Conservation (phyloP, 2,888 invertebrate genomes). For the Cephonodes hylas region DNA sequence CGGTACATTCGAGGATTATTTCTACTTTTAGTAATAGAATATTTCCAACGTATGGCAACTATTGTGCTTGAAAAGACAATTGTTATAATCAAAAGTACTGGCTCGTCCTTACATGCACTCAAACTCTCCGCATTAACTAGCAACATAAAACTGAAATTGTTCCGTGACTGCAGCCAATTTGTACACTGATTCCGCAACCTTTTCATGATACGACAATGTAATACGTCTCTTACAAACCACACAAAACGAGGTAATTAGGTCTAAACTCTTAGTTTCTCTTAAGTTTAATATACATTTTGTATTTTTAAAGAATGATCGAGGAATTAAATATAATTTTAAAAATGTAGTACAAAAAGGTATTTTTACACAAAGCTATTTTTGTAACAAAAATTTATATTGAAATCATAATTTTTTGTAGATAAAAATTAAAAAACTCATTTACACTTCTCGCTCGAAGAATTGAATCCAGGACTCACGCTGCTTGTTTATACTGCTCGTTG, state of each 20-base stretch:
- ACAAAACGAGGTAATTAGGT: constrained; percentile 21
- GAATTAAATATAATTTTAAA: too few species aligned
- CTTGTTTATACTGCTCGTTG: too few species aligned
- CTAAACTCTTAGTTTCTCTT: not conserved
- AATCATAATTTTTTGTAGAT: too few species aligned
- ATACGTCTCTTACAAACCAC: constrained; percentile 18
- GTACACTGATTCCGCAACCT: constrained; percentile 11
- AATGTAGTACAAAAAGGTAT: too few species aligned
- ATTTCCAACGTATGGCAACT: not conserved
- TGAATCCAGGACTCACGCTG: too few species aligned
- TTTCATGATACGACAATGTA: constrained; percentile 15
- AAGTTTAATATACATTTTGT: not conserved
- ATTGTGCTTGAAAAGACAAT: not conserved
- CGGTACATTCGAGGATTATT: too few species aligned
- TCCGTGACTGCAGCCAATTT: constrained; percentile 2
- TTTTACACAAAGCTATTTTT: too few species aligned
- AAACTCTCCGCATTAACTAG: not conserved
- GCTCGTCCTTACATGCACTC: constrained; percentile 3
- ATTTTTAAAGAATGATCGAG: not conserved
- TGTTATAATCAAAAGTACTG: not conserved
- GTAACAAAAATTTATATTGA: too few species aligned
- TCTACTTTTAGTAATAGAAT: too few species aligned
- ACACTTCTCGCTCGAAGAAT: too few species aligned
- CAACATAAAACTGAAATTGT: constrained; percentile 6
- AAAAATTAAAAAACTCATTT: too few species aligned